phyloP scores from a whole-genome alignment of 2,113 vertebrate species.

The Eonycteris spelaea region DNA sequence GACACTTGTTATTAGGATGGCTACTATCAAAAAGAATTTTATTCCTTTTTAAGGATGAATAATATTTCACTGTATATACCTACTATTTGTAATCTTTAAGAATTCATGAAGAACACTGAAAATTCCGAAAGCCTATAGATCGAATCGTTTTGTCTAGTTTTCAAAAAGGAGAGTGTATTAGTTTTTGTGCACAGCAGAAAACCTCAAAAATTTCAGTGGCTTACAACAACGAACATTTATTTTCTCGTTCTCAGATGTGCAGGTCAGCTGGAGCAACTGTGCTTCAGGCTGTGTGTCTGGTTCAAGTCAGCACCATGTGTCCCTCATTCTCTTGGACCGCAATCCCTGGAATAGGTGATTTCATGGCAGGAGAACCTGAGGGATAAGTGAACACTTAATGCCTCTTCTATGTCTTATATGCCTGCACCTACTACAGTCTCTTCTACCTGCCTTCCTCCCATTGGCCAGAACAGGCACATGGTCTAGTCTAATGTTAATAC shows the following conservation, averaged over 20 bases:
- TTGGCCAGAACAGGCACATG: not conserved
- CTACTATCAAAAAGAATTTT: not conserved
- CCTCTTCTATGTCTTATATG: not conserved
- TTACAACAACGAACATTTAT: not conserved
- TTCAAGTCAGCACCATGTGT: not conserved
- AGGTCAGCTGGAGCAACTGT: not conserved
- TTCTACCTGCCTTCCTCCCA: not conserved
- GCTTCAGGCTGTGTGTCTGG: not conserved
- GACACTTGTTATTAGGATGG: not conserved
- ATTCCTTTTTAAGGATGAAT: not conserved
- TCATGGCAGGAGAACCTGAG: not conserved
- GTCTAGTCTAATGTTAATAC: not conserved
- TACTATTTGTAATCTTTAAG: not conserved
- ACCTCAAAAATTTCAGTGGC: not conserved
- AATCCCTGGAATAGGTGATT: not conserved
- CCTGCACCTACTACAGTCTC: not conserved
- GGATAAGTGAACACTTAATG: not conserved
- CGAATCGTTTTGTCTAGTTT: not conserved
- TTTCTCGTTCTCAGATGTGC: not conserved
- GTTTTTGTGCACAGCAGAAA: not conserved
- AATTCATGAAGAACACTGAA: not conserved
- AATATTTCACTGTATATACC: not conserved
- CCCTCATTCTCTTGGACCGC: not conserved
- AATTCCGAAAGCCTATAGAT: not conserved
- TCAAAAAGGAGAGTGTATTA: not conserved